phyloP scores from a whole-genome alignment of 92 coral and sea anemone species.

The Epizoanthus illoricatus region DNA sequence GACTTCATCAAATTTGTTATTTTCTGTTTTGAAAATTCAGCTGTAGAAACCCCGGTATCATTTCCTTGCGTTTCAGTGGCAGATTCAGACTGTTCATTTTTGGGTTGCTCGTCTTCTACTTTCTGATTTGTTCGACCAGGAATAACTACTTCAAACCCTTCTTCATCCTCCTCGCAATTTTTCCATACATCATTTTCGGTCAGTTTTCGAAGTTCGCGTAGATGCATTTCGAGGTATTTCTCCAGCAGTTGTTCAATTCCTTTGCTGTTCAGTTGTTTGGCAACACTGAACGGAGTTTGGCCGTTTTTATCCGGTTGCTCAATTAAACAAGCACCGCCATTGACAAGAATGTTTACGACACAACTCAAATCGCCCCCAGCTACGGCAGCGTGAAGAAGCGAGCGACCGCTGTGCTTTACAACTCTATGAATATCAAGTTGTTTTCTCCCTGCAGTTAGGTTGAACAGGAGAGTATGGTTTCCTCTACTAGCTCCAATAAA shows the following conservation, averaged over 20 bases:
- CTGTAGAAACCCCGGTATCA: constrained; percentile 1
- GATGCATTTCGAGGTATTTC: constrained; percentile 46
- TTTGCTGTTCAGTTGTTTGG: constrained; percentile 37
- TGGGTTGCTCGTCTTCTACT: not conserved
- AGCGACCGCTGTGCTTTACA: constrained; percentile 57
- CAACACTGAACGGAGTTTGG: constrained; percentile 45
- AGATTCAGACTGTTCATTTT: not conserved
- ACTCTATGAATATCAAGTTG: constrained; percentile 34
- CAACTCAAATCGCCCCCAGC: constrained; percentile 57
- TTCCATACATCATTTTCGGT: not conserved
- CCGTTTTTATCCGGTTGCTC: constrained; percentile 42
- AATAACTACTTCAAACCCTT: constrained; percentile 7
- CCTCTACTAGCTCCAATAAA: constrained; percentile 63
- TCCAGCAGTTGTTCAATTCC: constrained; percentile 37
- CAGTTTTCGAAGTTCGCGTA: constrained; percentile 21
- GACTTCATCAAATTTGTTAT: constrained; percentile 10
- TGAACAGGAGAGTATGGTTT: constrained; percentile 39
- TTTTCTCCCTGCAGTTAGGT: constrained; percentile 41
- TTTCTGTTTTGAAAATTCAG: constrained; percentile 32
- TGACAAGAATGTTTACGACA: constrained; percentile 53
- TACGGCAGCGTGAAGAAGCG: constrained; percentile 61
- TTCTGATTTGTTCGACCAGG: not conserved
- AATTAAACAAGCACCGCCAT: constrained; percentile 39
- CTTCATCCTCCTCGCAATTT: not conserved
- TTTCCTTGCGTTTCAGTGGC: not conserved